Conservation (phyloP, 2,888 invertebrate species). For the Ormyrus thymus region DNA sequence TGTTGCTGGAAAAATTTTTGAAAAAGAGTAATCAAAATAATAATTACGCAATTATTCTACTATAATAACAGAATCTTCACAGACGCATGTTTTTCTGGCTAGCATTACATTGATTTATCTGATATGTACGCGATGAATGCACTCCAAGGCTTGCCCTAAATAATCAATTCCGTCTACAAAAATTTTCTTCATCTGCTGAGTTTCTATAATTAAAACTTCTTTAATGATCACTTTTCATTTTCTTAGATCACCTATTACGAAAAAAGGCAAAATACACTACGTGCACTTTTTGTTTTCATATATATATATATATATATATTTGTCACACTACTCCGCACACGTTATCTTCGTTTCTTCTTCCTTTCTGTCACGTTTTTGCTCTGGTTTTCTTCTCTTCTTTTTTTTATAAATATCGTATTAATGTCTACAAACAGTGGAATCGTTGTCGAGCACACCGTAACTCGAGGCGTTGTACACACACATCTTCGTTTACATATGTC, state of each 20-base stretch:
- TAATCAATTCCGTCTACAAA: background rate
- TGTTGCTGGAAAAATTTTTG: too few relatives aligned
- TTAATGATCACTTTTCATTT: conserved; percentile 20
- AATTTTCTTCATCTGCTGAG: too few relatives aligned
- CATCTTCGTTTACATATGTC: conserved; percentile 34
- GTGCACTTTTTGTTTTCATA: conserved; percentile 37
- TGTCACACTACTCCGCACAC: conserved; percentile 4
- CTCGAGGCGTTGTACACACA: conserved; percentile 20
- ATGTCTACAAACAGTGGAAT: conserved; percentile 37
- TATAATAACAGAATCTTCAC: conserved; percentile 12
- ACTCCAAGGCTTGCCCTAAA: conserved; percentile 25
- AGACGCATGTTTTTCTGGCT: conserved; percentile 24
- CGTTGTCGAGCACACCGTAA: conserved; percentile 24
- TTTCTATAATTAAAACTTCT: conserved; percentile 1
- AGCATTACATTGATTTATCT: conserved; percentile 27
- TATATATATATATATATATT: conserved; percentile 3
- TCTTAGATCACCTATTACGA: conserved; percentile 25
- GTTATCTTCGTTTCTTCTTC: background rate
- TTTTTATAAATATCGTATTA: conserved; percentile 28
- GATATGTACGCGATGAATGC: conserved; percentile 40
- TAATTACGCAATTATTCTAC: background rate
- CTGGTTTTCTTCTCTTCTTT: background rate
- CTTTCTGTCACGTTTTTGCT: background rate
- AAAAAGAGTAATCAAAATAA: too few relatives aligned
- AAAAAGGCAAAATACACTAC: conserved; percentile 44